Evolutionary conservation across 2,113 vertebrate species (phyloP).

Genomic region (Bufo gargarizans): DNA sequence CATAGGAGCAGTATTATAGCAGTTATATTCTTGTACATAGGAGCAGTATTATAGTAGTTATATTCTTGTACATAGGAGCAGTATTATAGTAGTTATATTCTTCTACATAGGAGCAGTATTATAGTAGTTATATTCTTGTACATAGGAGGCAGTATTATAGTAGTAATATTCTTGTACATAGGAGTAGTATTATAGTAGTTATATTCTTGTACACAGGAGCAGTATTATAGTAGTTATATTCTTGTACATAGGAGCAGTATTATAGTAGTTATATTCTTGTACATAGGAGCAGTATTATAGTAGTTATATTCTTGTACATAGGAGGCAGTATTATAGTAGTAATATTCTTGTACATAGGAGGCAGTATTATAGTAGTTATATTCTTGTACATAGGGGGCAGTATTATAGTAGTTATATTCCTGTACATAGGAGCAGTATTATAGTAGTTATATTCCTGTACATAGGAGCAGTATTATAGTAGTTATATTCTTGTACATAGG

Average conservation of each 20-base stretch:
- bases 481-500: too few relatives aligned
- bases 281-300: not conserved
- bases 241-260: not conserved
- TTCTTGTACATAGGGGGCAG: not conserved
- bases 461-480: not conserved
- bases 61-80: too few relatives aligned
- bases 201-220: not conserved
- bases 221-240: conserved; percentile 7
- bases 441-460: not conserved
- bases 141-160: not conserved
- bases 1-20: too few relatives aligned
- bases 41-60: too few relatives aligned
- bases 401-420: not conserved
- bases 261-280: not conserved
- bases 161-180: not conserved
- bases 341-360: not conserved
- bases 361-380: not conserved
- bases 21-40: too few relatives aligned
- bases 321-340: not conserved
- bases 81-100: too few relatives aligned
- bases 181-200: not conserved
- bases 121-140: not conserved
- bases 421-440: too few relatives aligned
- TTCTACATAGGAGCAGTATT: not conserved
- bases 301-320: conserved; percentile 1